Base-by-base conservation (phyloP, 2,113 vertebrate species). In the Corydoras sp. region DNA sequence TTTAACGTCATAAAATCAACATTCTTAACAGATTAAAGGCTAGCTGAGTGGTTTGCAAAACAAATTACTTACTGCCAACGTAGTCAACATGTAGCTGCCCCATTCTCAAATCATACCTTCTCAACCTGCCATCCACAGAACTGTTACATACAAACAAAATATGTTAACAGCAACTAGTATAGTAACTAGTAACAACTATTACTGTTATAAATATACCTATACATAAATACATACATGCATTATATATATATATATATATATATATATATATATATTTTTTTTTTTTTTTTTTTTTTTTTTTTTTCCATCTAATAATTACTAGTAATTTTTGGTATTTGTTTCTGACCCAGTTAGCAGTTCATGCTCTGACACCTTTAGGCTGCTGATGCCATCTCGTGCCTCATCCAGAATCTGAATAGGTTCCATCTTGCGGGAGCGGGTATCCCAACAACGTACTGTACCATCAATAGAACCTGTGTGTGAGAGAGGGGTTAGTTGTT, bases 321-420 rank as follows among this genome's bases (percentile, higher is more conserved):
- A 43, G 4, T 43, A 56, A 8, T 8, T 10, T 53, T 10, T 53
- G 1, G 1, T 2, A 18, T 60, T 76, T 13, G n/a, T 31, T 59
- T 82, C 92, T 87, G 50, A 96, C 94, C 96, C 95, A 0, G 93
- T 87, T 0, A 98, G 89, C 77, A 98, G 85, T 82, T 98, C 96
- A 0, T 95, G 89, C 60, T 90, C 85, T 0, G 84, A 89, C 79
- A 98, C 89, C 55, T 93, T 94, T 69, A 98, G 72, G 9, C 94
- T 95, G 87, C 95, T 95, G 62, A 98, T n/a, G 0, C 96, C 82
- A 4, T 98, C 96, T 6, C 83, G 88, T 51, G 94, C 92, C 62
- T 97, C 95, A 0, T 94, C 91, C 61, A 98, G 74, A 1, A 88
- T 83, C 84, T 98, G 95, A 48, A 97, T 83, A 0, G 94, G 89